Percentiles rank a stretch among this genome's conserved stretches.
These are phyloP conservation scores for Hemibagrus guttatus DNA, from an alignment of 2,797 vertebrate genomes.

Conservation along the genomic window DNA sequence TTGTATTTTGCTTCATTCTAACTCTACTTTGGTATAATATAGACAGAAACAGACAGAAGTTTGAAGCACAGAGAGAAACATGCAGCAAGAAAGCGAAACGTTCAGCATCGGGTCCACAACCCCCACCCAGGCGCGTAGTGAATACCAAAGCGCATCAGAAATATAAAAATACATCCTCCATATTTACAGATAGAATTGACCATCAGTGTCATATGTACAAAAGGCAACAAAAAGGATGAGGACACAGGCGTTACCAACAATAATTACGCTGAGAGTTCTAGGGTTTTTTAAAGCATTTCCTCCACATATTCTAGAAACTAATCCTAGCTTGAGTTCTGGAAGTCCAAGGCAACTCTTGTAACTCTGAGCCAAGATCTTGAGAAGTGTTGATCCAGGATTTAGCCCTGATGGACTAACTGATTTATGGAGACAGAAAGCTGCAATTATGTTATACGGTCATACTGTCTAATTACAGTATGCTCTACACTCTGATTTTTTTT, in stretches of 20 bases:
- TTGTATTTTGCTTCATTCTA: constrained; percentile 65
- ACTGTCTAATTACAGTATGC: not conserved
- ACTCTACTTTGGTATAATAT: constrained; percentile 56
- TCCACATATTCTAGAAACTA: not conserved
- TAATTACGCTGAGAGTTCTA: constrained; percentile 36
- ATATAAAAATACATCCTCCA: constrained; percentile 64
- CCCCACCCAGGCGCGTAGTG: constrained; percentile 45
- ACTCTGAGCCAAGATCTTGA: not conserved
- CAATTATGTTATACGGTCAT: not conserved
- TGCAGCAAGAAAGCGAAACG: constrained; percentile 48
- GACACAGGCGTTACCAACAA: constrained; percentile 44
- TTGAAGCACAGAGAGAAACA: constrained; percentile 52
- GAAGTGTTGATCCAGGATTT: constrained; percentile 16
- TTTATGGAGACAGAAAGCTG: constrained; percentile 2
- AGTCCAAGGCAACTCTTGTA: not conserved
- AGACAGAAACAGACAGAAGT: constrained; percentile 51
- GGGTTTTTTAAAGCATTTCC: constrained; percentile 30
- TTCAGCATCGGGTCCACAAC: constrained; percentile 41
- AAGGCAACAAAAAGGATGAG: constrained; percentile 47
- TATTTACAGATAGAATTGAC: constrained; percentile 60
- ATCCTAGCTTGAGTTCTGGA: not conserved
- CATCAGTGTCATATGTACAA: constrained; percentile 60
- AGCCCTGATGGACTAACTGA: constrained; percentile 1
- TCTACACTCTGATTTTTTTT: constrained; percentile 13
- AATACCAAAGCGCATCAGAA: constrained; percentile 58